Conservation (phyloP, 2,888 invertebrate species). For the Alviniconcha strummeri region DNA sequence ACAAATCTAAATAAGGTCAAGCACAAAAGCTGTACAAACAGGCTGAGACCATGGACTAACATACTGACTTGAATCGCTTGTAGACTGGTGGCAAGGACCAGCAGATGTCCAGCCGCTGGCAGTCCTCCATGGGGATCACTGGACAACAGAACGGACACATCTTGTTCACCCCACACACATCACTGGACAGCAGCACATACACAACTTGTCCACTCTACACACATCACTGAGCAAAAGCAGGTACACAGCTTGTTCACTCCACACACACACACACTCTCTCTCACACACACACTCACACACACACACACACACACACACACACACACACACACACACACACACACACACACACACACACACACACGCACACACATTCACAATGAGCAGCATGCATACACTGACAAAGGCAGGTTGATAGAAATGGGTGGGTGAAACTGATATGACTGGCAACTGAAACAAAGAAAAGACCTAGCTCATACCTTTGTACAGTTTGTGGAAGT, state of each 20-base stretch:
- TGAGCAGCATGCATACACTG: background rate
- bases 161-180: no score
- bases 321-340: slow-evolving; percentile 1
- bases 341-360: background rate
- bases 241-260: no score
- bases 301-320: background rate
- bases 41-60: no score
- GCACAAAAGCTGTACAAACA: no score
- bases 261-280: background rate
- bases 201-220: no score
- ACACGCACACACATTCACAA: background rate
- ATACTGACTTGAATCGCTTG: slow-evolving; percentile 78
- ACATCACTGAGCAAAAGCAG: no score
- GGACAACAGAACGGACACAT: background rate
- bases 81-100: slow-evolving; percentile 81
- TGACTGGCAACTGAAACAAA: no score
- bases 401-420: no score
- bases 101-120: slow-evolving; percentile 77
- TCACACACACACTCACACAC: background rate
- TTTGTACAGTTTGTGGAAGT: slow-evolving; percentile 78
- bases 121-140: slow-evolving; percentile 69
- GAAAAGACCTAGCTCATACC: slow-evolving; percentile 45
- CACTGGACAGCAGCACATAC: no score
- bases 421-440: no score
- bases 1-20: no score